Evolutionary conservation across 1,140 invertebrate genomes (phyloP).

Genomic region (Hypothenemus hampei): DNA sequence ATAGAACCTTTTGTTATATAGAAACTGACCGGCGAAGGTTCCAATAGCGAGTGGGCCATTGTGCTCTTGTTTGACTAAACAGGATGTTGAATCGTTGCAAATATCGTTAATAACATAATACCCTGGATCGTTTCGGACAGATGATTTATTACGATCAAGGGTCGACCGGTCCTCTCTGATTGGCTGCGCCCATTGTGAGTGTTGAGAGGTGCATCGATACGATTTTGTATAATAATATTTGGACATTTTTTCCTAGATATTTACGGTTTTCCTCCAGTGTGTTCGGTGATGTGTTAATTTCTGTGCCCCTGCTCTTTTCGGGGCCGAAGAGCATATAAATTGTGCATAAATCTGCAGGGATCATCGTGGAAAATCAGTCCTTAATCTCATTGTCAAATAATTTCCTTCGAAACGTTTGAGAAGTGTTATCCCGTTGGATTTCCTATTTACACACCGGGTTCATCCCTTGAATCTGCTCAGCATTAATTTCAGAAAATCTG

Average conservation of each 20-base stretch:
- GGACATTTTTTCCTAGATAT: conserved; percentile 37
- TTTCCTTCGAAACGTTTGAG: conserved; percentile 1
- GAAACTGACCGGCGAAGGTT: conserved; percentile 40
- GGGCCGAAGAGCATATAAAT: no score
- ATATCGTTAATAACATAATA: conserved; percentile 42
- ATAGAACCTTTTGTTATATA: conserved; percentile 32
- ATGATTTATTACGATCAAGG: conserved; percentile 40
- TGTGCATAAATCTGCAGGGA: no score
- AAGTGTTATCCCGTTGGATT: conserved; percentile 14
- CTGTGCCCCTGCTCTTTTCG: no score
- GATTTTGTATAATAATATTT: conserved; percentile 40
- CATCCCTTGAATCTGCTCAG: conserved; percentile 6
- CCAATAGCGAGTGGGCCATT: conserved; percentile 35
- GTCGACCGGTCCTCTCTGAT: conserved; percentile 29
- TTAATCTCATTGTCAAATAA: conserved; percentile 6
- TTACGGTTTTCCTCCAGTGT: conserved; percentile 34
- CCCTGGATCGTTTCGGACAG: conserved; percentile 36
- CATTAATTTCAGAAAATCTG: conserved; percentile 14
- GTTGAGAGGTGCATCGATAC: conserved; percentile 35
- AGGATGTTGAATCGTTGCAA: conserved; percentile 42
- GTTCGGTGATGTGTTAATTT: conserved; percentile 39
- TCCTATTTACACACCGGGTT: conserved; percentile 16
- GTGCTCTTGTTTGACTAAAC: conserved; percentile 39
- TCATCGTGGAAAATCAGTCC: neutral
- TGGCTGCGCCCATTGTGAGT: conserved; percentile 35